Percentiles rank a stretch among this genome's conserved stretches.
These are phyloP conservation scores for Ispidina picta DNA, from an alignment of 2,797 vertebrate species.

Conservation along the genomic window DNA sequence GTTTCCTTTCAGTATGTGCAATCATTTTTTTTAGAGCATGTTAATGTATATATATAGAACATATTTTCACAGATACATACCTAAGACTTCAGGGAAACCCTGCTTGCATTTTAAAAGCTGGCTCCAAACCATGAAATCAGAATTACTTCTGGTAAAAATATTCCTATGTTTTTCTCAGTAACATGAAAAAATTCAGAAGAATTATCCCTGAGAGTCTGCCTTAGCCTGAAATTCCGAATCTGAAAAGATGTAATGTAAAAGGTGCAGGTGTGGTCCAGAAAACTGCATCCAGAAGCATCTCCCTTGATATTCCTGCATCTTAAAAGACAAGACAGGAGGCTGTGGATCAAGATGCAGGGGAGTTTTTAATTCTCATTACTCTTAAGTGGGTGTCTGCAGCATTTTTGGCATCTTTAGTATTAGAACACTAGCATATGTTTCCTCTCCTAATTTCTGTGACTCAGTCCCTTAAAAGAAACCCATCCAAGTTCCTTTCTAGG, in stretches of 20 bases:
- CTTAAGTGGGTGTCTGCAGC: slow-evolving; percentile 28
- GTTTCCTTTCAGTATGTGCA: not conserved
- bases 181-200: not conserved
- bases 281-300: not conserved
- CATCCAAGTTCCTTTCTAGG: slow-evolving; percentile 19
- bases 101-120: not conserved
- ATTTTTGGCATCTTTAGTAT: slow-evolving; percentile 37
- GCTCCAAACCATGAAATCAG: not conserved
- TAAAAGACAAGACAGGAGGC: not conserved
- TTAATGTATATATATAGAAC: not conserved
- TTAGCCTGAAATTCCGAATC: not conserved
- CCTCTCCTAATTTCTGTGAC: slow-evolving; percentile 30
- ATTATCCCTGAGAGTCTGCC: not conserved
- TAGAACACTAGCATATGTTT: slow-evolving; percentile 58
- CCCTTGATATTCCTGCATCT: not conserved
- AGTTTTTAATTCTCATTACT: slow-evolving; percentile 12
- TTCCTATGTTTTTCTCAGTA: not conserved
- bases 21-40: slow-evolving; percentile 1
- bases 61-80: not conserved
- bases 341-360: not conserved
- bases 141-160: not conserved
- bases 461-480: slow-evolving; percentile 13
- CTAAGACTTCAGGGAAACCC: slow-evolving; percentile 30
- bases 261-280: not conserved
- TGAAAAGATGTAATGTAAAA: not conserved